Base-by-base conservation (phyloP, 2,888 invertebrate genomes). In the Autographa gamma region DNA sequence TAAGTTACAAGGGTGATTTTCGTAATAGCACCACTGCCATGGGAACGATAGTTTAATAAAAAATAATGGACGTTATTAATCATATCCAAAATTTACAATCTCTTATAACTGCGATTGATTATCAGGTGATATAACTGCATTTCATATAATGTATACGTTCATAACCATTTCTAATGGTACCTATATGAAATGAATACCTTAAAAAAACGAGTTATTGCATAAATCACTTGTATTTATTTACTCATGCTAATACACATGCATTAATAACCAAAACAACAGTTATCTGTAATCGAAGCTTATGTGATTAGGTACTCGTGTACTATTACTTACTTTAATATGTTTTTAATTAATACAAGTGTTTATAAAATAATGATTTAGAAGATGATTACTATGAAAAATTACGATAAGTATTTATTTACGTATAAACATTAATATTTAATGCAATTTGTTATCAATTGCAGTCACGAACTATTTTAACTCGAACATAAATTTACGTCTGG, bases 251-350 rank as follows among this genome's bases (percentile, higher is more conserved):
- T 71, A 69, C 52, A 66, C 72, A 78, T 75, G 66, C 65, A 76
- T 70, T 78, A 73, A 76, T 81, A 77, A 69, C 69, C 66, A 59
- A 72, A 81, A 77, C 25, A 73, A 80, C 71, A 70, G 76, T 82
- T 78, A 80, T 70, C 43, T 64, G 65, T 52, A 71, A 48, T 61
- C 60, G 48, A 25, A 73, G 56, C 56, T 38, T 65, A 56, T 56
- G 56, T 25, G 25, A 56, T 25, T 25, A 19, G 56, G 25, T 56
- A 56, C 56, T 25, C 34, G 62, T 60, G 34, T 64, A 69, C 18
- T 60, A 65, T 56, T 18, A 63, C 54, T 64, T 71, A 77, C 71
- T 66, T 69, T 71, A 77, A 74, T 77, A 77, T 71, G 63, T 48
- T 59, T n/a, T 60, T 64, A 74, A 77, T 77, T 77, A 77, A 77